These are phyloP conservation scores for Dryobota labecula DNA, from an alignment of 2,888 invertebrate genomes.

Conservation along the genomic window DNA sequence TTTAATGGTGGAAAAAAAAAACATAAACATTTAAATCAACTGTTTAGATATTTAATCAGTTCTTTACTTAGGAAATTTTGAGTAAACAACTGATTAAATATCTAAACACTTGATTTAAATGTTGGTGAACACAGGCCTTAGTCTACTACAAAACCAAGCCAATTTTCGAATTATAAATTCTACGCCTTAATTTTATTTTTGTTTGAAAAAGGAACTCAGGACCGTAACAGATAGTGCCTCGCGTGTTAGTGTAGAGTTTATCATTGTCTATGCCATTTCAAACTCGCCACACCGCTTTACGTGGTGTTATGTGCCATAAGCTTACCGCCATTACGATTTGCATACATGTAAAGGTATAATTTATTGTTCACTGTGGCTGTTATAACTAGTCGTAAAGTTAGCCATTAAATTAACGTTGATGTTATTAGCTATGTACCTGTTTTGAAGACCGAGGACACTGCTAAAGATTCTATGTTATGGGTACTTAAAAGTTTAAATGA, in stretches of 20 bases:
- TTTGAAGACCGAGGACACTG: constrained; percentile 29
- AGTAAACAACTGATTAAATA: no score
- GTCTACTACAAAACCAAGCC: background rate
- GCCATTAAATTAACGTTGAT: constrained; percentile 45
- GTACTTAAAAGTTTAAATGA: constrained; percentile 10
- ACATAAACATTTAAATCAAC: no score
- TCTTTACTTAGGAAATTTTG: no score
- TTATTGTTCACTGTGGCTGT: constrained; percentile 48
- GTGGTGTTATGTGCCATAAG: constrained; percentile 59
- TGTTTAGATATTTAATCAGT: no score
- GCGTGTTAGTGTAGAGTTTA: constrained; percentile 62
- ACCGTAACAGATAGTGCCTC: constrained; percentile 63
- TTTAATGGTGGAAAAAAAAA: no score
- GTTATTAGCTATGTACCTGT: constrained; percentile 28
- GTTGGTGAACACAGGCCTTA: no score
- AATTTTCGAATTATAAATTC: constrained; percentile 24
- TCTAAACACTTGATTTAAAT: no score
- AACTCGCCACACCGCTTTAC: constrained; percentile 58
- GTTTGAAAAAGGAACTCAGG: constrained; percentile 9
- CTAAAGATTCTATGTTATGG: constrained; percentile 20
- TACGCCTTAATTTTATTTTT: background rate
- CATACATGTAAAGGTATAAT: constrained; percentile 57
- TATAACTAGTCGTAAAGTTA: constrained; percentile 52
- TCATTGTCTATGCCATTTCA: constrained; percentile 63
- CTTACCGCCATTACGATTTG: constrained; percentile 61